phyloP scores from a whole-genome alignment of 2,888 invertebrate species.

The Lochmaea capreae region DNA sequence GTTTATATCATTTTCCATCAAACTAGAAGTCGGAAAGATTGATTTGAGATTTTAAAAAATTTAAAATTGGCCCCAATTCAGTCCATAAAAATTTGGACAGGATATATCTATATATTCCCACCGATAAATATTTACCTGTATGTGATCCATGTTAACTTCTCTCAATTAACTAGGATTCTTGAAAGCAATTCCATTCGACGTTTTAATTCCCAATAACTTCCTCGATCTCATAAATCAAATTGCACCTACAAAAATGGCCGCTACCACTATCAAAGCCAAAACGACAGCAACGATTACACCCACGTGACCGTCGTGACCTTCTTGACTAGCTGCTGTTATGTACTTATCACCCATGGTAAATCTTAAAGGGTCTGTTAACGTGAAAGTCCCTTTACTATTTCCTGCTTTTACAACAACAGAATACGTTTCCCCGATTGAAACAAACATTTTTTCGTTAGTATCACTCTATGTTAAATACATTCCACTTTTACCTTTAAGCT shows the following conservation, averaged over 20 bases:
- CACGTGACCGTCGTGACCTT: constrained; percentile 67
- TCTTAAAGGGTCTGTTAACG: constrained; percentile 77
- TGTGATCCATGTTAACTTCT: constrained; percentile 80
- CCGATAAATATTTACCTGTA: constrained; percentile 69
- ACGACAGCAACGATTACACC: constrained; percentile 76
- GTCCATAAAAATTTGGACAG: too few species aligned
- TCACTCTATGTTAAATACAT: not conserved
- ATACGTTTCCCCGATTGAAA: constrained; percentile 76
- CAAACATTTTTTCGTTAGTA: not conserved
- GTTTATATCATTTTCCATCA: too few species aligned
- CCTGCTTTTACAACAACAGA: constrained; percentile 87
- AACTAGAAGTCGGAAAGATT: too few species aligned
- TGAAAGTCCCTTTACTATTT: constrained; percentile 77
- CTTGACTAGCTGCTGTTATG: constrained; percentile 74
- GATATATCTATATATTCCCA: too few species aligned
- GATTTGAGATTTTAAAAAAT: too few species aligned
- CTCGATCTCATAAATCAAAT: constrained; percentile 74
- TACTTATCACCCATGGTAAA: constrained; percentile 83
- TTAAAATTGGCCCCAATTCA: too few species aligned
- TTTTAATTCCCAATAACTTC: constrained; percentile 74
- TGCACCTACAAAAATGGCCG: constrained; percentile 72
- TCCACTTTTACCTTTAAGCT: constrained; percentile 67
- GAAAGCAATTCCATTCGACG: constrained; percentile 82
- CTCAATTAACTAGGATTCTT: constrained; percentile 87
- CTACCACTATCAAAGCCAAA: constrained; percentile 73